Percentiles rank a stretch among this genome's conserved stretches.
Conservation (phyloP, 2,888 invertebrate genomes). For the Hipparchia semele region DNA sequence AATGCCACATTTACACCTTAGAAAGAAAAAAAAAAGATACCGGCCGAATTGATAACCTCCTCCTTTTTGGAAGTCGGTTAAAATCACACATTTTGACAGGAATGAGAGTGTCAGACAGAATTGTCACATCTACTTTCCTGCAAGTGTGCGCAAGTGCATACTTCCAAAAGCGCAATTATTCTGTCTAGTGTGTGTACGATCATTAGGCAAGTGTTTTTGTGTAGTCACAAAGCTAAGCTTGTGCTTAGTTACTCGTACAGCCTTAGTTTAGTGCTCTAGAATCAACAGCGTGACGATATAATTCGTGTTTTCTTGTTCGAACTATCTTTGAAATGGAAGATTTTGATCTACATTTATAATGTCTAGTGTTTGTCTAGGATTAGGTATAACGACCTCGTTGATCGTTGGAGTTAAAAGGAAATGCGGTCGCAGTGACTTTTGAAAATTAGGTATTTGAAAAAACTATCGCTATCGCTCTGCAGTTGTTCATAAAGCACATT, state of each 20-base stretch:
- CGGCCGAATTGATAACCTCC: too few relatives aligned
- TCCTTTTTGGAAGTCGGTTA: too few relatives aligned
- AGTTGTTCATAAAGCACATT: too few relatives aligned
- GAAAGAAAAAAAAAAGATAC: too few relatives aligned
- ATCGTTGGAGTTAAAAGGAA: not conserved
- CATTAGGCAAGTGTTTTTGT: constrained; percentile 8
- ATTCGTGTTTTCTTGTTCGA: constrained; percentile 15
- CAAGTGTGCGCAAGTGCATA: not conserved
- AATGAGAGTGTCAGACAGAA: not conserved
- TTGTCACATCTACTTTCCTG: not conserved
- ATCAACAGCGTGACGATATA: constrained; percentile 25
- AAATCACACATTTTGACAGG: too few relatives aligned
- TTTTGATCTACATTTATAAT: not conserved
- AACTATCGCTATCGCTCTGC: too few relatives aligned
- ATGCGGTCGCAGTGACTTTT: too few relatives aligned
- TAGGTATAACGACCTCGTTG: not conserved
- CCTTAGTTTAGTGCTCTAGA: constrained; percentile 21
- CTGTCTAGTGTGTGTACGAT: not conserved
- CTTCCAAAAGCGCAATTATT: constrained; percentile 9
- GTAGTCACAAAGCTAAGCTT: not conserved
- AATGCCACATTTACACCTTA: too few relatives aligned
- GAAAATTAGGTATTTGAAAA: not conserved
- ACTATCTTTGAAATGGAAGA: not conserved
- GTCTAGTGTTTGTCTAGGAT: not conserved
- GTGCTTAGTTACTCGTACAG: not conserved